phyloP scores from a whole-genome alignment of 2,888 invertebrate species.

The Fragum whitleyi region DNA sequence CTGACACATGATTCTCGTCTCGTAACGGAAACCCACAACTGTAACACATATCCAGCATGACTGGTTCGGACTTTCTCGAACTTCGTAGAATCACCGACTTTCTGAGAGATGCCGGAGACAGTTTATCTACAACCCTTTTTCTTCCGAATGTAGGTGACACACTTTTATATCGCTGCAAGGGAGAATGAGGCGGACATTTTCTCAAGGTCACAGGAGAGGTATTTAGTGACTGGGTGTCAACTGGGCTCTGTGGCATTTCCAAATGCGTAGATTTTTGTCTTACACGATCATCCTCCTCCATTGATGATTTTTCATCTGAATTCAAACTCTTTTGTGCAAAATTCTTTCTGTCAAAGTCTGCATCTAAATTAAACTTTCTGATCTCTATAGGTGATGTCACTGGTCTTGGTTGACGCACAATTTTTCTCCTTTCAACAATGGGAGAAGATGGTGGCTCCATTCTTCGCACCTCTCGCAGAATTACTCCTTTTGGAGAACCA shows the following conservation, averaged over 20 bases:
- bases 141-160: slow-evolving; percentile 57
- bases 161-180: slow-evolving; percentile 54
- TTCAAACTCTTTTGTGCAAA: neutral
- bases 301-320: neutral
- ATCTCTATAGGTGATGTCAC: slow-evolving; percentile 51
- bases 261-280: neutral
- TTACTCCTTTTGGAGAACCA: slow-evolving; percentile 20
- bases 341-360: neutral
- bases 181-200: slow-evolving; percentile 15
- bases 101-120: slow-evolving; percentile 56
- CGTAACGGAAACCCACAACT: slow-evolving; percentile 74
- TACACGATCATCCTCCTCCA: neutral
- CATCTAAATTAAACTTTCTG: slow-evolving; percentile 10
- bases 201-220: slow-evolving; percentile 45
- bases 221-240: slow-evolving; percentile 52
- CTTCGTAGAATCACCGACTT: slow-evolving; percentile 56
- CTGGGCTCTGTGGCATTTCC: neutral
- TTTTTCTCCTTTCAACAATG: slow-evolving; percentile 41
- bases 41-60: slow-evolving; percentile 63
- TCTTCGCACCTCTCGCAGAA: slow-evolving; percentile 26
- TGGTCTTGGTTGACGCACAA: slow-evolving; percentile 43
- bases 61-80: slow-evolving; percentile 49
- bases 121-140: slow-evolving; percentile 40
- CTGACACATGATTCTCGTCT: slow-evolving; percentile 71
- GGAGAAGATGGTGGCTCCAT: slow-evolving; percentile 32